Conservation (phyloP, 2,888 invertebrate species). For the Selenia dentaria region DNA sequence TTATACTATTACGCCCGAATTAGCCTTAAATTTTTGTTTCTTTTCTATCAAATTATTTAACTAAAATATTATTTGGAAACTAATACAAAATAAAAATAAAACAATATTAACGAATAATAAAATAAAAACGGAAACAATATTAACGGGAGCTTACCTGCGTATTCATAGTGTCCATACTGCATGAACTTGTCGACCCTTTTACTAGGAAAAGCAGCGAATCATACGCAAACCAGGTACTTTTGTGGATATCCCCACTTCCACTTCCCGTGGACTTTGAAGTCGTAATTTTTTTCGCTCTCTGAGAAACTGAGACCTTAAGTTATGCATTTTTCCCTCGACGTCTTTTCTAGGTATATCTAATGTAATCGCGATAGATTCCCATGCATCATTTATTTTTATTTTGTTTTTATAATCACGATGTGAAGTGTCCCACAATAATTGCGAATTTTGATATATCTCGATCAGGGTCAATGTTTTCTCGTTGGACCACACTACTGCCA, state of each 20-base stretch:
- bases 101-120: neutral
- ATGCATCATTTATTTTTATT: slow-evolving; percentile 14
- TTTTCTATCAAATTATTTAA: slow-evolving; percentile 8
- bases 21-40: too few relatives aligned
- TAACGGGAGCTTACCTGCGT: slow-evolving; percentile 10
- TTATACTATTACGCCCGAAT: slow-evolving; percentile 7
- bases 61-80: slow-evolving; percentile 9
- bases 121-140: slow-evolving; percentile 10
- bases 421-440: slow-evolving; percentile 24
- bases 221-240: slow-evolving; percentile 8
- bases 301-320: slow-evolving; percentile 22
- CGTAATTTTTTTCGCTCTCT: slow-evolving; percentile 21
- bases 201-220: slow-evolving; percentile 16
- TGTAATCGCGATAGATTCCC: slow-evolving; percentile 12
- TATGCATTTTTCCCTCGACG: slow-evolving; percentile 20
- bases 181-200: slow-evolving; percentile 11
- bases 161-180: slow-evolving; percentile 11
- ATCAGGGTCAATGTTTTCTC: slow-evolving; percentile 11
- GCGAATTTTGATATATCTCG: slow-evolving; percentile 21
- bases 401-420: slow-evolving; percentile 20
- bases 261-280: slow-evolving; percentile 8
- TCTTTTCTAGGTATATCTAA: slow-evolving; percentile 20
- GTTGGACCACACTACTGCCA: too few relatives aligned
- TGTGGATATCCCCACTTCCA: slow-evolving; percentile 5
- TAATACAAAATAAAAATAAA: slow-evolving; percentile 9